Evolutionary conservation across 1,140 invertebrate species (phyloP), one percentile per base, ranked within the genome.

Genomic region (Neuroterus valhalla): DNA sequence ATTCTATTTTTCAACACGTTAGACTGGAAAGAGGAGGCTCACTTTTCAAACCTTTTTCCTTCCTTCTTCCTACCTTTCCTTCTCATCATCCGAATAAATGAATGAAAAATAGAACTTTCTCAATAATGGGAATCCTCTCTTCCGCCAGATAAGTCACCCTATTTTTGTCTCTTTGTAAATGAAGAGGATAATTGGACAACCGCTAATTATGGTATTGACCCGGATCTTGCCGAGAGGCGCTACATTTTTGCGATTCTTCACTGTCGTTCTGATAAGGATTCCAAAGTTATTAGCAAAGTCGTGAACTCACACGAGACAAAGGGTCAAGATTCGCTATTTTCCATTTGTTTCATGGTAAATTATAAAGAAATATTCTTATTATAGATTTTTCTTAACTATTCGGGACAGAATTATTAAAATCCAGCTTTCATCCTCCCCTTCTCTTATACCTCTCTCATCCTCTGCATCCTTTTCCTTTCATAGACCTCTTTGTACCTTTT

Each of bases 151-250:
- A n/a, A n/a, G n/a, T 62, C 55, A 62, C 55, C 55, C 55, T 62
- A 31, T 62, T 23, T 62, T 62, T 62, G 14, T n/a, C 55, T 62
- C 55, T 62, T 62, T 62, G 55, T 62, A 62, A 62, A 62, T 62
- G 31, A 62, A 26, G 55, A 23, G 31, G 55, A 62, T 62, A 62
- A 62, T 62, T 62, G 31, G 31, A 23, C 55, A 62, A 62, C 55
- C 55, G 31, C 55, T 62, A 62, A 62, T 62, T 62, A 62, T 26
- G 55, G 55, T 11, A 26, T 62, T 31, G 14, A 62, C 55, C 31
- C 55, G 31, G 55, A 62, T 62, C 23, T 62, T 62, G 55, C 55
- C 55, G 31, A 23, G 55, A 62, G 55, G 31, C 55, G 12, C 11
- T 62, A 62, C 31, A 62, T 38, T 62, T 62, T 62, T 23, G 23